Percentiles rank a stretch among this genome's conserved stretches.
phyloP scores from a whole-genome alignment of 2,113 vertebrate species.

The Myotis brandtii region DNA sequence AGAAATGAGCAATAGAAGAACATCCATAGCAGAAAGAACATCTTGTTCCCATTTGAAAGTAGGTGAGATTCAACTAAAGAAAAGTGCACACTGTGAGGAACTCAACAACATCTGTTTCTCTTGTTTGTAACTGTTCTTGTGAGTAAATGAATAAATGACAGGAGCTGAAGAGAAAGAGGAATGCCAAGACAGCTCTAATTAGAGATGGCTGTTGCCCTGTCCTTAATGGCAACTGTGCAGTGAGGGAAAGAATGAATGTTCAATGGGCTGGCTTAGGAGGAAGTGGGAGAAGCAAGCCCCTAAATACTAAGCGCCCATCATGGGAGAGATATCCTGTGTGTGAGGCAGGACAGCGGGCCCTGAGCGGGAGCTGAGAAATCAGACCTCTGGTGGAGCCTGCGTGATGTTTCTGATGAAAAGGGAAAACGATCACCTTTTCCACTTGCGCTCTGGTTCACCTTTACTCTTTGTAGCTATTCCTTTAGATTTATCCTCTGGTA shows the following conservation, averaged over 20 bases:
- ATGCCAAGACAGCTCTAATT: not conserved
- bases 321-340: not conserved
- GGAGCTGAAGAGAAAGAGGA: constrained; percentile 5
- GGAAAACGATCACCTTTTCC: not conserved
- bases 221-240: not conserved
- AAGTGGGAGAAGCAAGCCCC: not conserved
- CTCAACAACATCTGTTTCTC: constrained; percentile 77
- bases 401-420: not conserved
- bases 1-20: constrained; percentile 62
- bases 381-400: not conserved
- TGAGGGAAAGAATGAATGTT: not conserved
- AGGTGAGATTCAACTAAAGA: constrained; percentile 77
- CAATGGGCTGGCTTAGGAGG: not conserved
- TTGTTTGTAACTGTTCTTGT: constrained; percentile 59
- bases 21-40: constrained; percentile 70
- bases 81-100: constrained; percentile 71
- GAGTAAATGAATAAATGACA: constrained; percentile 70
- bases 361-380: not conserved
- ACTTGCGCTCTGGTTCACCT: constrained; percentile 16
- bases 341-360: not conserved
- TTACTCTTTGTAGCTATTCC: not conserved
- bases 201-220: not conserved
- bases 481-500: not conserved
- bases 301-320: not conserved
- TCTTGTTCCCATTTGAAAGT: constrained; percentile 65